Conservation (phyloP, 2,113 vertebrate genomes). For the Labeo catla region DNA sequence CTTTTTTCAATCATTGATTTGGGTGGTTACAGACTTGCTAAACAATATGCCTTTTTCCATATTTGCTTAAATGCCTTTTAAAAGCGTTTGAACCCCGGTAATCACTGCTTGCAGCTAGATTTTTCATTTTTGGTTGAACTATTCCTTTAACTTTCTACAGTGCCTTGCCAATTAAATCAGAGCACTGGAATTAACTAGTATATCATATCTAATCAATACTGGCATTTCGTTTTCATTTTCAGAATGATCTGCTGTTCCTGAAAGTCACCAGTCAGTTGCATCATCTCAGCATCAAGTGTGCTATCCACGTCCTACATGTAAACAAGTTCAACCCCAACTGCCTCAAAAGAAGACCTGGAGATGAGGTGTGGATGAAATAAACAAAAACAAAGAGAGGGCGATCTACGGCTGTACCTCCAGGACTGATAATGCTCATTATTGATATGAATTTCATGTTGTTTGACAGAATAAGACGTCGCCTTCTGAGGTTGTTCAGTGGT, state of each 20-base stretch:
- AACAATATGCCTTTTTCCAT: too few species aligned
- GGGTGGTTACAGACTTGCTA: too few species aligned
- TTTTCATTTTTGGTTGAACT: too few species aligned
- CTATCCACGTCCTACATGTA: conserved; percentile 93
- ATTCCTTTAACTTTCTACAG: background rate
- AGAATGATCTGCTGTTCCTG: conserved; percentile 94
- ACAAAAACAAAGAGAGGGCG: background rate
- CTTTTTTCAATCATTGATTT: too few species aligned
- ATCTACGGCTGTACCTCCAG: background rate
- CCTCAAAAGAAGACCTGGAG: conserved; percentile 87
- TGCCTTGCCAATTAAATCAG: background rate
- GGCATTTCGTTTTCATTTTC: conserved; percentile 46
- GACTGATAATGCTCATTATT: background rate
- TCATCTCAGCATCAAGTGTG: conserved; percentile 97
- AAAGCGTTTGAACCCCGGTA: too few species aligned
- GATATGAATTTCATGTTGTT: background rate
- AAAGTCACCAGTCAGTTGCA: conserved; percentile 98
- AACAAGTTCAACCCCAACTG: conserved; percentile 92
- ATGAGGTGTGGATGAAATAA: conserved; percentile 81
- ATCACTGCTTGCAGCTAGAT: too few species aligned
- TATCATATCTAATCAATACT: background rate
- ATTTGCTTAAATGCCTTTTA: too few species aligned
- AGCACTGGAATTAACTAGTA: background rate
- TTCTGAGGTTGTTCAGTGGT: conserved; percentile 95
- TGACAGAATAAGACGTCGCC: conserved; percentile 79